These are phyloP conservation scores for Pontoporia blainvillei DNA, from an alignment of 2,113 vertebrate species.

Conservation along the genomic window DNA sequence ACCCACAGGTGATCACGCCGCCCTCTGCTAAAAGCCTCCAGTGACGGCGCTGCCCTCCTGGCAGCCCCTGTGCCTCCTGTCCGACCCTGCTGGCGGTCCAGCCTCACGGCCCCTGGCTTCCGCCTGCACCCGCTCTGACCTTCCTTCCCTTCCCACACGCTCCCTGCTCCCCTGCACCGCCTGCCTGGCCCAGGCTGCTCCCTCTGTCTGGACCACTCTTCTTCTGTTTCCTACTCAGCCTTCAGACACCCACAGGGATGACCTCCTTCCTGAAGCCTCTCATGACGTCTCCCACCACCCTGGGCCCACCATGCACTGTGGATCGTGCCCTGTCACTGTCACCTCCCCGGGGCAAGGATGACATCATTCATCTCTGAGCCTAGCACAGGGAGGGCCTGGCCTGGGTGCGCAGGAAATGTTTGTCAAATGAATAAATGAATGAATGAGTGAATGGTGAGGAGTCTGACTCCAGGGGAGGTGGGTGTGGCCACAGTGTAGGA, in stretches of 20 bases:
- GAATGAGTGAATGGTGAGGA: background rate
- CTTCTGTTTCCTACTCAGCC: background rate
- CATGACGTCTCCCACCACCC: background rate
- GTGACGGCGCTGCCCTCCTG: background rate
- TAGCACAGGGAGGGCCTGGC: background rate
- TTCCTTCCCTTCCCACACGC: fast-evolving
- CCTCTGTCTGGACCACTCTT: background rate
- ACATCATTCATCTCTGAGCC: background rate
- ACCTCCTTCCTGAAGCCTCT: background rate
- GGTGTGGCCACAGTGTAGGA: background rate
- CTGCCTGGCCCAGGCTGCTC: background rate
- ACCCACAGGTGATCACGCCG: background rate
- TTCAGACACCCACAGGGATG: background rate
- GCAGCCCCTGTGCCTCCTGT: background rate
- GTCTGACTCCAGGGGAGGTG: background rate
- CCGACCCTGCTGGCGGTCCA: background rate
- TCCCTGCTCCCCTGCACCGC: fast-evolving
- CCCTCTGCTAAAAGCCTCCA: background rate
- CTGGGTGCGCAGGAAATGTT: background rate
- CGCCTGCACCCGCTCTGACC: background rate
- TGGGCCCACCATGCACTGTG: background rate
- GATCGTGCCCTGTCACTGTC: background rate
- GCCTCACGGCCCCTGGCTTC: too few relatives aligned
- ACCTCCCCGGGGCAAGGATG: background rate
- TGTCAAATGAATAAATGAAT: background rate